A percentile compares a stretch with the other conserved stretches of the same genome.
phyloP scores from a whole-genome alignment of 2,888 invertebrate species.

The Epinotia ramella region DNA sequence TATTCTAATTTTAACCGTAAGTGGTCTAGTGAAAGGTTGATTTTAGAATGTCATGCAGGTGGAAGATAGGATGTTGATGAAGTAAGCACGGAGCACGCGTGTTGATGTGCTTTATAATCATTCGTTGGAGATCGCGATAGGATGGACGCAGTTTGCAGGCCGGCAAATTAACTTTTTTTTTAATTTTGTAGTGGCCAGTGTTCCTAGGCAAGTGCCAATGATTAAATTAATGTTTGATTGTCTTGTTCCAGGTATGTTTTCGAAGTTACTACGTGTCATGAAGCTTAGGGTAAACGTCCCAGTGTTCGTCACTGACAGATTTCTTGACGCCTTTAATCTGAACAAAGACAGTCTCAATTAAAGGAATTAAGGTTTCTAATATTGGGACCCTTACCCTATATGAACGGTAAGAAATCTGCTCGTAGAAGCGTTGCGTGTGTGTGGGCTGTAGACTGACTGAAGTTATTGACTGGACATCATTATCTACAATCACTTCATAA shows the following conservation, averaged over 20 bases:
- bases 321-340: too few species aligned
- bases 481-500: too few species aligned
- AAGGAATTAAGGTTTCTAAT: too few species aligned
- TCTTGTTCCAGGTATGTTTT: conserved; percentile 32
- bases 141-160: conserved; percentile 9
- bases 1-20: neutral
- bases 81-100: conserved; percentile 5
- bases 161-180: conserved; percentile 1
- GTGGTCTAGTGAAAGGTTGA: neutral
- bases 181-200: neutral
- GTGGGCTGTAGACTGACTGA: too few species aligned
- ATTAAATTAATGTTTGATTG: neutral
- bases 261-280: neutral
- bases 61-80: neutral
- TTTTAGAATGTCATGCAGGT: neutral
- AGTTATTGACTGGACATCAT: too few species aligned
- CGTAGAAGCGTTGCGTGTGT: too few species aligned
- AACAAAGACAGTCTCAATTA: too few species aligned
- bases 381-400: too few species aligned
- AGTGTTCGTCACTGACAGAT: too few species aligned
- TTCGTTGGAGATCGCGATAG: conserved; percentile 25
- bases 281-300: too few species aligned
- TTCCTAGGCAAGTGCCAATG: neutral
- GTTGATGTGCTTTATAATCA: conserved; percentile 34
- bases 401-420: too few species aligned